phyloP scores from a whole-genome alignment of 2,888 invertebrate species.

The Itoplectis maculator region DNA sequence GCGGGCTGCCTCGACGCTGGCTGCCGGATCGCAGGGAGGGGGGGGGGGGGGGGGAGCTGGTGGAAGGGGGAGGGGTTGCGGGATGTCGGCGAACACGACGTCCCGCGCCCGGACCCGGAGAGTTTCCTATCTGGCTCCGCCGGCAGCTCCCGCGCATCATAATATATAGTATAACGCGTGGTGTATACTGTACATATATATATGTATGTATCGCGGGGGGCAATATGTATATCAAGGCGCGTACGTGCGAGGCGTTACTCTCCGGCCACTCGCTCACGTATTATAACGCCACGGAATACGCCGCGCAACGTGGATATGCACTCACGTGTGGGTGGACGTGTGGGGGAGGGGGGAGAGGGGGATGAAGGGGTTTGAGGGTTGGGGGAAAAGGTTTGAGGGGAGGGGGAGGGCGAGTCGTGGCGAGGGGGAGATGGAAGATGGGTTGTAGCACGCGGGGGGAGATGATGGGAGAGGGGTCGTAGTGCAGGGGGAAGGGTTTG shows the following conservation, averaged over 20 bases:
- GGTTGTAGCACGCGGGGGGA: too few species aligned
- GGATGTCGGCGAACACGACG: conserved; percentile 35
- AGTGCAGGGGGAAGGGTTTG: too few species aligned
- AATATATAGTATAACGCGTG: conserved; percentile 34
- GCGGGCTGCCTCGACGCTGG: conserved; percentile 24
- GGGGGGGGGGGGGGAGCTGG: too few species aligned
- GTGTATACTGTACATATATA: too few species aligned
- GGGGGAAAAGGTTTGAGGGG: too few species aligned
- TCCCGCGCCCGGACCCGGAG: conserved; percentile 28
- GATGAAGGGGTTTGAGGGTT: too few species aligned
- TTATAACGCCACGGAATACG: conserved; percentile 29
- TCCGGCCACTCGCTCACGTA: conserved; percentile 43
- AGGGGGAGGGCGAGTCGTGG: too few species aligned
- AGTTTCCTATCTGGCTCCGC: conserved; percentile 40
- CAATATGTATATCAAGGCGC: conserved; percentile 53
- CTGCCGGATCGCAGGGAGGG: too few species aligned
- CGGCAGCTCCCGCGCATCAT: conserved; percentile 33
- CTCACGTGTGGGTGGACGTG: not conserved
- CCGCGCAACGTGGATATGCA: not conserved
- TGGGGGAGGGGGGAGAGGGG: not conserved
- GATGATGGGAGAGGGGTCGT: too few species aligned
- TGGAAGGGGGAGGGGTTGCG: conserved; percentile 56
- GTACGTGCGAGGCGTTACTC: conserved; percentile 54
- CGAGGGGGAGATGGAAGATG: too few species aligned
- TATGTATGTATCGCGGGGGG: conserved; percentile 32